These are phyloP conservation scores for Danio kyathit DNA, from an alignment of 2,797 vertebrate genomes.

Conservation along the genomic window DNA sequence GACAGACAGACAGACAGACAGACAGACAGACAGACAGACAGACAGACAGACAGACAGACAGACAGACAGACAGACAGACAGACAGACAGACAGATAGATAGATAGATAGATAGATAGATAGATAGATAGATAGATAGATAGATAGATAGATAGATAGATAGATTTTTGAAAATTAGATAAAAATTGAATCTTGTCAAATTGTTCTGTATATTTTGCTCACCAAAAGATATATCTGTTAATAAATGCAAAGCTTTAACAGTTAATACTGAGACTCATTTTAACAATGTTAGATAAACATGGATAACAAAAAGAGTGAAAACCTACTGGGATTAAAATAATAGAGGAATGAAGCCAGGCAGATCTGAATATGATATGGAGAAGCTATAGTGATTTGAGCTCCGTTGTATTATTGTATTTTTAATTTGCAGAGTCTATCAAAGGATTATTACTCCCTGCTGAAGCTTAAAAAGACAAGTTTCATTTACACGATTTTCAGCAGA, in stretches of 20 bases:
- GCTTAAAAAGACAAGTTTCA: conserved; percentile 32
- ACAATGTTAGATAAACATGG: conserved; percentile 39
- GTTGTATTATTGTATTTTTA: conserved; percentile 38
- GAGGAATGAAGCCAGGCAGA: conserved; percentile 23
- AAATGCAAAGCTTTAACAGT: conserved; percentile 10
- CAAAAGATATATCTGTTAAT: conserved; percentile 26
- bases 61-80: too few relatives aligned
- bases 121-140: too few relatives aligned
- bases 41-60: too few relatives aligned
- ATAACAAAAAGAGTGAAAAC: conserved; percentile 7
- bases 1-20: too few relatives aligned
- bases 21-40: too few relatives aligned
- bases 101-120: too few relatives aligned
- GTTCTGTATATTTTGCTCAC: background rate
- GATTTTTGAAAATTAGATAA: too few relatives aligned
- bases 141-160: too few relatives aligned
- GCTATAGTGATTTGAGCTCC: conserved; percentile 4
- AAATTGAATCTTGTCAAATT: too few relatives aligned
- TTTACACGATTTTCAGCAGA: conserved; percentile 10
- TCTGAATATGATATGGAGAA: conserved; percentile 6
- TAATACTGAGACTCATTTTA: conserved; percentile 22
- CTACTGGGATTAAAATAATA: conserved; percentile 43
- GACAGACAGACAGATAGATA: too few relatives aligned
- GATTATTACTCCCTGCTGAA: conserved; percentile 34
- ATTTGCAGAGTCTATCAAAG: conserved; percentile 32